phyloP scores from a whole-genome alignment of 2,888 invertebrate genomes.

The Eupelmus urozonus region DNA sequence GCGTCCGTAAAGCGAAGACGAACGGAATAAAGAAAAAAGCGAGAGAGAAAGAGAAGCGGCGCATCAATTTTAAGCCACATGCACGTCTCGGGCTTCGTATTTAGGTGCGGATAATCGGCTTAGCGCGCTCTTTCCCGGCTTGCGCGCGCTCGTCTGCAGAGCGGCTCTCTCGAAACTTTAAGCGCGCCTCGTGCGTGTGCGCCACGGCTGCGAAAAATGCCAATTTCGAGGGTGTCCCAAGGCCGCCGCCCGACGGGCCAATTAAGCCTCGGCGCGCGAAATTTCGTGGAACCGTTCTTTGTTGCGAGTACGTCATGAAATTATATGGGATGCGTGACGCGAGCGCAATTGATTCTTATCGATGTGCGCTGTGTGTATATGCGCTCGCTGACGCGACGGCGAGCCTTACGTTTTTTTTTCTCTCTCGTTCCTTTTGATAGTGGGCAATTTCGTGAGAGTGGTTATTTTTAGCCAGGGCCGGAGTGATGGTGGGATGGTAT shows the following conservation, averaged over 20 bases:
- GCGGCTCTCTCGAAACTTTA: too few relatives aligned
- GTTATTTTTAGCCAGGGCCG: constrained; percentile 28
- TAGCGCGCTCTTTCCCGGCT: constrained; percentile 61
- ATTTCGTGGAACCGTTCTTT: constrained; percentile 42
- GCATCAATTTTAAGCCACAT: constrained; percentile 72
- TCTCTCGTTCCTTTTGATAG: not conserved
- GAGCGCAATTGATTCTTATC: constrained; percentile 56
- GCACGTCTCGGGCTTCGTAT: constrained; percentile 76
- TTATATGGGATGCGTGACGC: constrained; percentile 46
- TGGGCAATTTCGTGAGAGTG: not conserved
- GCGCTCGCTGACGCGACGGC: not conserved
- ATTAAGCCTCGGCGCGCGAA: constrained; percentile 37
- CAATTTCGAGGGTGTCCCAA: too few relatives aligned
- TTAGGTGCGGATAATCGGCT: constrained; percentile 76
- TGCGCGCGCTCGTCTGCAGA: not conserved
- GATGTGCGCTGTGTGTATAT: constrained; percentile 10
- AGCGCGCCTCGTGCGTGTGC: not conserved
- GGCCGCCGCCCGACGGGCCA: too few relatives aligned
- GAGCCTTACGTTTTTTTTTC: not conserved
- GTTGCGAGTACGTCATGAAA: constrained; percentile 29
- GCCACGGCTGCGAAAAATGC: too few relatives aligned
- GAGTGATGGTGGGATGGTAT: not conserved
- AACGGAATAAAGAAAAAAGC: not conserved
- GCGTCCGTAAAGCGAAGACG: not conserved
- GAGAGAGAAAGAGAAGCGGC: constrained; percentile 13